Conservation (phyloP, 2,113 vertebrate species). For the Chaetorhynchus papuensis region DNA sequence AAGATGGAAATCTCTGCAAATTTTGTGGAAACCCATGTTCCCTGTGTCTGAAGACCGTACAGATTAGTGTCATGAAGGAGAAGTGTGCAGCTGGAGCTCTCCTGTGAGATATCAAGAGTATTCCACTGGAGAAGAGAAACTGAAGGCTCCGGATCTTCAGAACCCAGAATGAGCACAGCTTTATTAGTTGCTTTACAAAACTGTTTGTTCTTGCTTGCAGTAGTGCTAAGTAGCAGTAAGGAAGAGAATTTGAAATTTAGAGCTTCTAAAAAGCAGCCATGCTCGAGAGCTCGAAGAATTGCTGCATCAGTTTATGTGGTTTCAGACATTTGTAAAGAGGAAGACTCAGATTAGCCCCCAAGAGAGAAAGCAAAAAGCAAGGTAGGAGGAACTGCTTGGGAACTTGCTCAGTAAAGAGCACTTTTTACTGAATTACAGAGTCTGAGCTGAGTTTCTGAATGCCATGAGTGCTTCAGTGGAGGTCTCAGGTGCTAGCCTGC, state of each 20-base stretch:
- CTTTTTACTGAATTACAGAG: background rate
- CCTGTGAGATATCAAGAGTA: background rate
- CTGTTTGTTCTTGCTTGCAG: background rate
- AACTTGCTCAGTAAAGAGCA: background rate
- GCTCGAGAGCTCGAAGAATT: background rate
- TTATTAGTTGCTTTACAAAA: background rate
- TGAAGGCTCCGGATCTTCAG: background rate
- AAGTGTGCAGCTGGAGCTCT: background rate
- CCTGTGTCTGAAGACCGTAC: background rate
- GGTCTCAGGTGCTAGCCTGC: background rate
- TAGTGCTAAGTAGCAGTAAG: background rate
- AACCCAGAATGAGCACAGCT: background rate
- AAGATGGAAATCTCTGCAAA: background rate
- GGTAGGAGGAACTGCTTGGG: background rate
- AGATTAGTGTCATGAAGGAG: background rate
- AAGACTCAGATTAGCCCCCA: background rate
- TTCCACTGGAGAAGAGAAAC: background rate
- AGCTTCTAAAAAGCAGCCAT: background rate
- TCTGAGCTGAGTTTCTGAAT: background rate
- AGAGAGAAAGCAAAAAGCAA: background rate
- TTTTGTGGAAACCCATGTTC: background rate
- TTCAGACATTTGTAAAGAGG: constrained; percentile 17
- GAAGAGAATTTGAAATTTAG: background rate
- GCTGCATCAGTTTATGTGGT: background rate
- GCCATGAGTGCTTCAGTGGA: background rate